Percentiles rank a stretch among this genome's conserved stretches.
phyloP scores from a whole-genome alignment of 2,888 invertebrate species.

The Heliothis peltigera region DNA sequence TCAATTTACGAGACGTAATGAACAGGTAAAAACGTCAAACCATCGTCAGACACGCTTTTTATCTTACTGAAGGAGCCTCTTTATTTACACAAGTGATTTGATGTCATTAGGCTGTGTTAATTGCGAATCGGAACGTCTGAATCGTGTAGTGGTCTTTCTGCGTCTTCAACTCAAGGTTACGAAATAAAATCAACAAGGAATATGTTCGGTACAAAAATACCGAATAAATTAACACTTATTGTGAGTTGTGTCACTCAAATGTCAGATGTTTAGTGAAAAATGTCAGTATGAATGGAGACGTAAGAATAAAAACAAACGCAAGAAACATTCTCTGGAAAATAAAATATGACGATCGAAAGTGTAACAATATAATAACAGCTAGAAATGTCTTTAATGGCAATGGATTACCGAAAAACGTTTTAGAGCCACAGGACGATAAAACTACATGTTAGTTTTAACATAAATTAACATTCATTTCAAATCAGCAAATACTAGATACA shows the following conservation, averaged over 20 bases:
- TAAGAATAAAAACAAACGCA: conserved; percentile 3
- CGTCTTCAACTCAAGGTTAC: conserved; percentile 59
- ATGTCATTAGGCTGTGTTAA: conserved; percentile 67
- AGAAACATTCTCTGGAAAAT: conserved; percentile 17
- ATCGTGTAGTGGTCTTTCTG: conserved; percentile 48
- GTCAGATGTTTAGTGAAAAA: conserved; percentile 26
- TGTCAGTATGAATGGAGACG: conserved; percentile 14
- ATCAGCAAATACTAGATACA: not conserved
- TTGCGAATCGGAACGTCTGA: conserved; percentile 53
- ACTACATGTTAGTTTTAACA: conserved; percentile 1
- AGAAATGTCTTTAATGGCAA: no score
- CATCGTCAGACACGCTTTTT: conserved; percentile 20
- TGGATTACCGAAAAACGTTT: no score
- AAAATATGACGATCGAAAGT: conserved; percentile 9
- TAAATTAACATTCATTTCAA: not conserved
- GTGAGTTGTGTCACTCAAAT: conserved; percentile 42
- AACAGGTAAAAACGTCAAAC: conserved; percentile 4
- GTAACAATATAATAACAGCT: no score
- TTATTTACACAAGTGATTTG: conserved; percentile 66
- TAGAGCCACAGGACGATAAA: not conserved
- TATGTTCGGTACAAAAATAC: conserved; percentile 33
- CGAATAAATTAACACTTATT: conserved; percentile 49
- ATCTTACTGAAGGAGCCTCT: conserved; percentile 47
- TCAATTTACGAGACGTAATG: conserved; percentile 22
- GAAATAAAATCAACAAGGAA: conserved; percentile 44